Conservation (phyloP, 2,797 vertebrate species). For the Avahi laniger region DNA sequence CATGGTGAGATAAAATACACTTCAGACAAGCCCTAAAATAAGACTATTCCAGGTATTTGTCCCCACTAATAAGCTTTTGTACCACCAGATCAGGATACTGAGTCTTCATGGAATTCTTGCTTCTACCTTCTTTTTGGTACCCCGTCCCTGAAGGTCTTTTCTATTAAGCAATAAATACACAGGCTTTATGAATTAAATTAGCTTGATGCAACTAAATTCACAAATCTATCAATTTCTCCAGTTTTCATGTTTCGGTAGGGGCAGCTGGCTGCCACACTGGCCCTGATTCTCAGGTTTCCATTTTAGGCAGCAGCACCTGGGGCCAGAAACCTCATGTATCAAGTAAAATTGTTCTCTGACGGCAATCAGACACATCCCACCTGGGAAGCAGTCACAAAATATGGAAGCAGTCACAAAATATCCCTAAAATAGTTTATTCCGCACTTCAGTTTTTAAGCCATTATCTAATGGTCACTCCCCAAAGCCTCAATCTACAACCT, state of each 20-base stretch:
- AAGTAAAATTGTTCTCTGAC: background rate
- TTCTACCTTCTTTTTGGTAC: background rate
- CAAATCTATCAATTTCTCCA: background rate
- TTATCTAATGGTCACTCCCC: background rate
- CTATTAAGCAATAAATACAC: background rate
- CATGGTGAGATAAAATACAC: background rate
- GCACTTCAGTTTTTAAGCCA: background rate
- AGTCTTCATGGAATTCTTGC: background rate
- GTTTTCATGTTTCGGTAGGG: background rate
- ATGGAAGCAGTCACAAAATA: background rate
- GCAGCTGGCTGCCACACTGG: background rate
- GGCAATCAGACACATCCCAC: background rate
- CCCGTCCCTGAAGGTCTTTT: background rate
- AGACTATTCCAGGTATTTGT: background rate
- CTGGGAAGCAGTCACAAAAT: background rate
- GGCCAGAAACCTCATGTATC: background rate
- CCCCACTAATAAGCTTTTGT: background rate
- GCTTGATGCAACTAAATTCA: background rate
- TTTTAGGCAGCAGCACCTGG: background rate
- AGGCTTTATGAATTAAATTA: background rate
- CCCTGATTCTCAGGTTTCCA: background rate
- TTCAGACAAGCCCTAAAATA: background rate
- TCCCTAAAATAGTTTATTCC: background rate
- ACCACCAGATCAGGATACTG: background rate
- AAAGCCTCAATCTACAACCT: background rate